Conservation (phyloP, 2,113 vertebrate species). For the Carassius gibelio region DNA sequence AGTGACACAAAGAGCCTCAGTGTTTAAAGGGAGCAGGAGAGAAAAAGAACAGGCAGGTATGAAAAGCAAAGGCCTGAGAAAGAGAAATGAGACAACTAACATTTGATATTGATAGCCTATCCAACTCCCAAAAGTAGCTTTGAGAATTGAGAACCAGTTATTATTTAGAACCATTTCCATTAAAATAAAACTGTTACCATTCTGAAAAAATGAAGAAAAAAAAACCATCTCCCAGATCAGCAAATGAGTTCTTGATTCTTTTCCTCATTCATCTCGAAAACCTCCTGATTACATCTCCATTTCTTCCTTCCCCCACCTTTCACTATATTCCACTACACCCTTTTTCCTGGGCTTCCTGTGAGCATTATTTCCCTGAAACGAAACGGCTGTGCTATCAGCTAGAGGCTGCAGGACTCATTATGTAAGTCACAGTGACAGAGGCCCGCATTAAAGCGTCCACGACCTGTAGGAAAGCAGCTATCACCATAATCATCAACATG, state of each 20-base stretch:
- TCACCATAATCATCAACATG: slow-evolving; percentile 35
- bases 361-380: slow-evolving; percentile 14
- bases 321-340: neutral
- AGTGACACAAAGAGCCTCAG: slow-evolving; percentile 68
- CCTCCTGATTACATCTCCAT: neutral
- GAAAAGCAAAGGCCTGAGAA: slow-evolving; percentile 2
- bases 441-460: slow-evolving; percentile 15
- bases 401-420: slow-evolving; percentile 60
- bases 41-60: slow-evolving; percentile 24
- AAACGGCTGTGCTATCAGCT: slow-evolving; percentile 28
- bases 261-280: neutral
- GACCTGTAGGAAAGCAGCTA: slow-evolving; percentile 3
- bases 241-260: neutral
- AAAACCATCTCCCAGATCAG: neutral
- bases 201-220: too few species aligned
- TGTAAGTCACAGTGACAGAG: slow-evolving; percentile 50
- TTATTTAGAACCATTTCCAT: neutral
- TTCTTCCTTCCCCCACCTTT: neutral
- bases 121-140: neutral
- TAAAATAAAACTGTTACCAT: neutral
- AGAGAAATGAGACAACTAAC: slow-evolving; percentile 1
- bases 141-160: neutral
- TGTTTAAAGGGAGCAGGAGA: slow-evolving; percentile 59
- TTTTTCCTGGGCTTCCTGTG: slow-evolving; percentile 39
- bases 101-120: neutral